These are phyloP conservation scores for Scolanthus callimorphus DNA, from an alignment of 92 coral and sea anemone species.

Conservation along the genomic window DNA sequence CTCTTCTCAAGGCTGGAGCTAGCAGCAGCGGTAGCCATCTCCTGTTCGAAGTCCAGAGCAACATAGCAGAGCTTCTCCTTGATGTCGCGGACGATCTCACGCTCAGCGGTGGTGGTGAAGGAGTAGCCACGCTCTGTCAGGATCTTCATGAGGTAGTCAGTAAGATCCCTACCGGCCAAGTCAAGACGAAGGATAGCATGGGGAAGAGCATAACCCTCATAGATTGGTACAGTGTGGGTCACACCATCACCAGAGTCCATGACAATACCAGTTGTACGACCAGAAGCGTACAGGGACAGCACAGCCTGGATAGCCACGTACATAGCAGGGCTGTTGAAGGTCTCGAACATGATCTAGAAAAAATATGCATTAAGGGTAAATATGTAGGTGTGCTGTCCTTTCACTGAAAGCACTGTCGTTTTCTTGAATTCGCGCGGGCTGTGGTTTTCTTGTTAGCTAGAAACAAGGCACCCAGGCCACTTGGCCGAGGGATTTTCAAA, in stretches of 20 bases:
- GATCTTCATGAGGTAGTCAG: conserved; percentile 97
- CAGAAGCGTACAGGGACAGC: conserved; percentile 96
- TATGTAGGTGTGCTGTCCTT: no score
- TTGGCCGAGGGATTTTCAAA: no score
- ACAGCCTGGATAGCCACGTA: conserved; percentile 97
- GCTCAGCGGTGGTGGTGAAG: conserved; percentile 98
- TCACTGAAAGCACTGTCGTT: no score
- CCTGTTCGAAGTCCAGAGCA: conserved; percentile 92
- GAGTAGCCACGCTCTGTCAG: conserved; percentile 97
- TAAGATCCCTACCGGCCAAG: conserved; percentile 94
- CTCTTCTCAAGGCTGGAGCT: conserved; percentile 77
- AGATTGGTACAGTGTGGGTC: conserved; percentile 97
- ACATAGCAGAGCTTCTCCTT: conserved; percentile 89
- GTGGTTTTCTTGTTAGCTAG: no score
- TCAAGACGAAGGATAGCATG: conserved; percentile 95
- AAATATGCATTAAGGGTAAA: no score
- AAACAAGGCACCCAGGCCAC: no score
- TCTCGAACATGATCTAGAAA: conserved; percentile 90
- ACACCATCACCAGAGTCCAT: conserved; percentile 97
- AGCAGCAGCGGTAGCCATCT: conserved; percentile 85
- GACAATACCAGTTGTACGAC: conserved; percentile 97
- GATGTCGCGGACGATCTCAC: conserved; percentile 96
- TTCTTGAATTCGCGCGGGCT: no score
- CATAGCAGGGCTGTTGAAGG: conserved; percentile 96
- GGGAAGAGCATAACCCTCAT: conserved; percentile 96